Base-by-base conservation (phyloP, 2,113 vertebrate genomes). In the Ctenodactylus gundi region DNA sequence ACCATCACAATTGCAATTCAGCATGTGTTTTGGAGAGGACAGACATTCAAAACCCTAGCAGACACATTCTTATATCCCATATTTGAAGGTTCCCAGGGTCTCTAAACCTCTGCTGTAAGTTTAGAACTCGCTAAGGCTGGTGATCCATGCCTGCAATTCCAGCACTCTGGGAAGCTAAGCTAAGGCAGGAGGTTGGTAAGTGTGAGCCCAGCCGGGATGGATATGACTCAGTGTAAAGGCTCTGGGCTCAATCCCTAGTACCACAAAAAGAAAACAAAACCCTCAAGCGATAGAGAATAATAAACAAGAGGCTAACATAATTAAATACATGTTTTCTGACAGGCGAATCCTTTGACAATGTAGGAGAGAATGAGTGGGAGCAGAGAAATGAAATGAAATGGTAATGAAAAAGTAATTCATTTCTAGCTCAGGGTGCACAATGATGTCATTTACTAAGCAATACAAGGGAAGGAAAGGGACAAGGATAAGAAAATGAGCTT, bases 241-340 rank as follows among this genome's bases (percentile, higher is more conserved):
- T n/a, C n/a, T n/a, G n/a, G n/a, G n/a, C n/a, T n/a, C n/a, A n/a
- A n/a, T n/a, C n/a, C n/a, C n/a, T n/a, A n/a, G n/a, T n/a, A n/a
- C n/a, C n/a, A n/a, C n/a, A n/a, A n/a, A n/a, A n/a, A n/a, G n/a
- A n/a, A n/a, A n/a, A n/a, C n/a, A n/a, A n/a, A n/a, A n/a, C 27
- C 44, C 81, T 4, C 39, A 89, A 83, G 27, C 55, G 72, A 2
- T 34, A 68, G 80, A 90, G 68, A 60, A 25, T 81, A 81, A 57
- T 13, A 21, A 57, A 53, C 76, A 91, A 68, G 34, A 41, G 39
- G 44, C n/a, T 49, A 88, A 75, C 25, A 36, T 0, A 4, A 39
- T 85, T 25, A 62, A 93, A 62, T 81, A 41, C 49, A 36, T 49
- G 15, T 64, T 90, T 91, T 88, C 68, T 82, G 88, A 95, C 88